phyloP scores from a whole-genome alignment of 2,113 vertebrate genomes.

The Rhadina sibilatrix region DNA sequence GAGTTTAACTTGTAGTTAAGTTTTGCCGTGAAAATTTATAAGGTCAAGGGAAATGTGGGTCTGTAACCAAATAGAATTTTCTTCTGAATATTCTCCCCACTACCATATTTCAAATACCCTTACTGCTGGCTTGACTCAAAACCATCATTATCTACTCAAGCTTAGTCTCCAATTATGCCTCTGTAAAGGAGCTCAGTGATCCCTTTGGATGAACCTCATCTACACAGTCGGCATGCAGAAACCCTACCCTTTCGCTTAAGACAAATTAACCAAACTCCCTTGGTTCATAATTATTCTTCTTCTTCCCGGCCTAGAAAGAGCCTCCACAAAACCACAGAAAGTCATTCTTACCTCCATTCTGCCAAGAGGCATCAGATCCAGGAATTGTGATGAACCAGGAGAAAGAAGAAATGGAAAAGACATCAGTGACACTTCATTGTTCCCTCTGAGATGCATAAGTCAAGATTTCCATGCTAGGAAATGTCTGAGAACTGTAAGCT shows the following conservation, averaged over 20 bases:
- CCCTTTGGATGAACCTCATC: background rate
- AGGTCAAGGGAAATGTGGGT: background rate
- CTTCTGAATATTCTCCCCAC: background rate
- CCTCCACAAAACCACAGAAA: background rate
- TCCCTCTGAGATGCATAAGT: background rate
- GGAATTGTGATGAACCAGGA: slow-evolving; percentile 32
- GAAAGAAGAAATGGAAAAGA: slow-evolving; percentile 49
- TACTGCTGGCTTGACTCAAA: background rate
- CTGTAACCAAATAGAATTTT: background rate
- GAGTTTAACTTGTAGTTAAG: background rate
- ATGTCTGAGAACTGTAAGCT: background rate
- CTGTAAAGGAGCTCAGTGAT: background rate
- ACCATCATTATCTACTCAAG: background rate
- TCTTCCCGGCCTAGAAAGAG: background rate
- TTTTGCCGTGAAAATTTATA: background rate
- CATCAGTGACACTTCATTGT: slow-evolving; percentile 46
- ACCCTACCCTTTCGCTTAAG: background rate
- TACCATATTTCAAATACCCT: background rate
- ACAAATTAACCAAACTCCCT: background rate
- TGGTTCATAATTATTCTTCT: background rate
- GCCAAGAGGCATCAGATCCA: slow-evolving; percentile 50
- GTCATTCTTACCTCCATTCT: slow-evolving; percentile 86
- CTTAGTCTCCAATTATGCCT: background rate
- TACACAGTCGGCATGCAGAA: background rate
- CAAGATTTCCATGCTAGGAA: background rate